phyloP scores from a whole-genome alignment of 2,113 vertebrate species.

The Channa argus region DNA sequence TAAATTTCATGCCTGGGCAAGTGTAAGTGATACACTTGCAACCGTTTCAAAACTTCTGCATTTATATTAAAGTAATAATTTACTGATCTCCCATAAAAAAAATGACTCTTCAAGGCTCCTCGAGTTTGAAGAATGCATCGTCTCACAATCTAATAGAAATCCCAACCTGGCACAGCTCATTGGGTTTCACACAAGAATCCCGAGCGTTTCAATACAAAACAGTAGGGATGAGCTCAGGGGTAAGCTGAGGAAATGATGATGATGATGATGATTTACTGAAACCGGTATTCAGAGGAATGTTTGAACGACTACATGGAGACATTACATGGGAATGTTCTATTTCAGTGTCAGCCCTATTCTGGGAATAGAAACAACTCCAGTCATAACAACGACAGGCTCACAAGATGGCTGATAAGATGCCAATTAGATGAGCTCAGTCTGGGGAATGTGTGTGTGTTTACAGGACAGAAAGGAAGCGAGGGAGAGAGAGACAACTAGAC shows the following conservation, averaged over 20 bases:
- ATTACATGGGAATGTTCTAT: constrained; percentile 71
- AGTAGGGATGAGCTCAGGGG: constrained; percentile 42
- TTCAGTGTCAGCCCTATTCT: constrained; percentile 71
- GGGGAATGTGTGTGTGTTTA: constrained; percentile 45
- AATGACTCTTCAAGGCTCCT: not conserved
- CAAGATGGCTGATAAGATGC: constrained; percentile 75
- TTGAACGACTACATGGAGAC: constrained; percentile 11
- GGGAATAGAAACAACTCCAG: constrained; percentile 73
- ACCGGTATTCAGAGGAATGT: constrained; percentile 44
- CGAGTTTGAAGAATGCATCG: constrained; percentile 5
- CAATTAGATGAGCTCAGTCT: constrained; percentile 72
- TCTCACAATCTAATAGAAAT: constrained; percentile 30
- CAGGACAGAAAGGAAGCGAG: not conserved
- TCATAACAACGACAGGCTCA: constrained; percentile 75
- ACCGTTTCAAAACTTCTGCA: constrained; percentile 11
- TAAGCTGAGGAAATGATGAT: constrained; percentile 13
- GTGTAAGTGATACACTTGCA: not conserved
- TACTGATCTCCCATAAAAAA: constrained; percentile 11
- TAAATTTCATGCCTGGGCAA: not conserved
- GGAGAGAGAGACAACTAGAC: not conserved
- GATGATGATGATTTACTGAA: constrained; percentile 42
- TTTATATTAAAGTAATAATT: constrained; percentile 33
- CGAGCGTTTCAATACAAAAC: constrained; percentile 1
- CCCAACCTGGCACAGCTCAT: constrained; percentile 27
- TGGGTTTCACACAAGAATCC: constrained; percentile 41